Conservation (phyloP, 2,888 invertebrate species). For the Nemurella pictetii region DNA sequence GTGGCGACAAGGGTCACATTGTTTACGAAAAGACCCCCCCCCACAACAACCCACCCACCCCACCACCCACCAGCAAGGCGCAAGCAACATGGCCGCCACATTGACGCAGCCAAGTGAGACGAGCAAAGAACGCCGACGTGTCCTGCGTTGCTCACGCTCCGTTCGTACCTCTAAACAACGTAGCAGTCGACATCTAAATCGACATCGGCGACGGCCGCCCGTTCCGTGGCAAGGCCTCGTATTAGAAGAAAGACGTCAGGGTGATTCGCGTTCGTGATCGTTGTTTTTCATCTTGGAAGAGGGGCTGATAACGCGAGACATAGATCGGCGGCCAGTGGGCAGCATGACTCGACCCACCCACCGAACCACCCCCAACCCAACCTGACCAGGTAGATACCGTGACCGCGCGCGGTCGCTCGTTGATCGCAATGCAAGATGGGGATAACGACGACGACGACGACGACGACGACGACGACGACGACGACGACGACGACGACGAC, state of each 20-base stretch:
- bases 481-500: not conserved
- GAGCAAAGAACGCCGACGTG: not conserved
- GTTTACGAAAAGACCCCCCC: not conserved
- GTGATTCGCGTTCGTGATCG: not conserved
- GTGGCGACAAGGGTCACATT: not conserved
- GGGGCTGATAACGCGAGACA: slow-evolving; percentile 10
- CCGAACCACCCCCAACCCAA: too few species aligned
- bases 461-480: not conserved
- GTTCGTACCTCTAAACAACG: too few species aligned
- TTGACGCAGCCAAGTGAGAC: not conserved
- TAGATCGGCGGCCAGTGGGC: slow-evolving; percentile 9
- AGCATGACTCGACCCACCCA: slow-evolving; percentile 8
- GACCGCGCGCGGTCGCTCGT: not conserved
- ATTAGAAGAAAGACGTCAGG: not conserved
- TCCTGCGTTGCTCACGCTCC: too few species aligned
- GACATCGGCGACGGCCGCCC: not conserved
- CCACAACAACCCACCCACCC: too few species aligned
- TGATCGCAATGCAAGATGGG: not conserved
- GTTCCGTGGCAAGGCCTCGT: not conserved
- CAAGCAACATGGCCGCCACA: not conserved
- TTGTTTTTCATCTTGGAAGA: not conserved
- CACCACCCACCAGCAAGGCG: not conserved
- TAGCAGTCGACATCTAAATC: too few species aligned
- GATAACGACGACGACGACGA: not conserved
- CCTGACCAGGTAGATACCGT: too few species aligned